Percentiles rank a stretch among this genome's conserved stretches.
Conservation (phyloP, 2,113 vertebrate species). For the Pollimyrus isidori region DNA sequence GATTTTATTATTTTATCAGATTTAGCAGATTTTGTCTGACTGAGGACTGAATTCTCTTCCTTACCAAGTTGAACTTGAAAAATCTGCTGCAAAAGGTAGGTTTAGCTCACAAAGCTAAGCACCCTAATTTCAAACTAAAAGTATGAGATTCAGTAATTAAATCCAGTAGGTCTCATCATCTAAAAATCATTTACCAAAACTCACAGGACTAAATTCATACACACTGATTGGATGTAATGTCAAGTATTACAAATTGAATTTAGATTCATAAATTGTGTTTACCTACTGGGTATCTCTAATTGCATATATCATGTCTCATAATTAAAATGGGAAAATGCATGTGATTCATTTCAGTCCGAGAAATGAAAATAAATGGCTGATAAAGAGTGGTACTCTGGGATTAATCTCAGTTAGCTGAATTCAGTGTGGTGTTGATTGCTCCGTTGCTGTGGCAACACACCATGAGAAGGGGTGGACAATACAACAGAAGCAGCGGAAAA, state of each 20-base stretch:
- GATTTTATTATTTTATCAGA: not conserved
- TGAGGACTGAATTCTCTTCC: not conserved
- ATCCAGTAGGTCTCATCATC: not conserved
- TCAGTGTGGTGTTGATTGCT: not conserved
- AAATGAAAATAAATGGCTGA: not conserved
- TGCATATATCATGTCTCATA: not conserved
- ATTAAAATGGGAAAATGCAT: not conserved
- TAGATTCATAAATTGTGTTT: not conserved
- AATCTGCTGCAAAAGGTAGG: not conserved
- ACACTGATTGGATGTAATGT: not conserved
- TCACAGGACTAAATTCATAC: conserved; percentile 6
- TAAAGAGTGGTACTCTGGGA: not conserved
- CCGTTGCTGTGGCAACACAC: not conserved
- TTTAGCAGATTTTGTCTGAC: not conserved
- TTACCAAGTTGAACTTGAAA: not conserved
- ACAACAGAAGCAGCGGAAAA: not conserved
- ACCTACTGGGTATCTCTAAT: not conserved
- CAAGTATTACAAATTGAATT: not conserved
- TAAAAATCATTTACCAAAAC: not conserved
- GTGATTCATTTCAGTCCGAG: not conserved
- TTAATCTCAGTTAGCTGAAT: conserved; percentile 5
- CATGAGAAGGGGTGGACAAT: not conserved
- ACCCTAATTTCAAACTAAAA: not conserved
- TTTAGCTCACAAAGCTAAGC: not conserved
- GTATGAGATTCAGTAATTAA: not conserved